Base-by-base conservation (phyloP, 1,140 invertebrate species). In the Sipha flava region DNA sequence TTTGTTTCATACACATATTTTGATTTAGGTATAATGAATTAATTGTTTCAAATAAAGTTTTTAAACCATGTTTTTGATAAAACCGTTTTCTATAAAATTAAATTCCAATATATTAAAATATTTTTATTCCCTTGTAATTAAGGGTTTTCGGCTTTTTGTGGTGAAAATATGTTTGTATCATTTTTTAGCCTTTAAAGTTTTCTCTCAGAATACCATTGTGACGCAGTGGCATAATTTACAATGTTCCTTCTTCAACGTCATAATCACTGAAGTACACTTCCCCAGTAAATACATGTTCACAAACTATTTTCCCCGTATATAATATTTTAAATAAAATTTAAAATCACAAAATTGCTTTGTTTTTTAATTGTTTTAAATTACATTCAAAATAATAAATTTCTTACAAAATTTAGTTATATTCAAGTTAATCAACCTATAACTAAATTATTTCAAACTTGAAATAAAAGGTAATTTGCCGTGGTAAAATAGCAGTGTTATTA, bases 191-290 rank as follows among this genome's bases (percentile, higher is more conserved):
- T 40, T 23, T 16, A 23, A 40, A 16, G n/a, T 66, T 66, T 66
- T 23, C 34, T 66, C 21, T 43, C 21, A 12, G n/a, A 40, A 23
- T 66, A 66, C 62, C 34, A 66, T 37, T 66, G 62, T 66, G 34
- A 66, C n/a, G 62, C 23, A 34, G n/a, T n/a, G 3, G 12, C 62
- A 66, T 66, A 40, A 23, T 66, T 43, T 40, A 43, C n/a, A 40
- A 23, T 14, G 34, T 40, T 66, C 62, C 62, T n/a, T 66, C n/a
- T n/a, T 66, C 62, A 66, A 66, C 34, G 62, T 66, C 62, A 66
- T 66, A 66, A 12, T 43, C 62, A 21, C 16, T 40, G 62, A 66
- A 66, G 62, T 40, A 23, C 62, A 66, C 40, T 66, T 66, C 14
- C 62, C 12, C 23, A 66, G 34, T 66, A 23, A 66, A 66, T 40